Base-by-base conservation (phyloP, 2,113 vertebrate species). In the Hypomesus transpacificus region DNA sequence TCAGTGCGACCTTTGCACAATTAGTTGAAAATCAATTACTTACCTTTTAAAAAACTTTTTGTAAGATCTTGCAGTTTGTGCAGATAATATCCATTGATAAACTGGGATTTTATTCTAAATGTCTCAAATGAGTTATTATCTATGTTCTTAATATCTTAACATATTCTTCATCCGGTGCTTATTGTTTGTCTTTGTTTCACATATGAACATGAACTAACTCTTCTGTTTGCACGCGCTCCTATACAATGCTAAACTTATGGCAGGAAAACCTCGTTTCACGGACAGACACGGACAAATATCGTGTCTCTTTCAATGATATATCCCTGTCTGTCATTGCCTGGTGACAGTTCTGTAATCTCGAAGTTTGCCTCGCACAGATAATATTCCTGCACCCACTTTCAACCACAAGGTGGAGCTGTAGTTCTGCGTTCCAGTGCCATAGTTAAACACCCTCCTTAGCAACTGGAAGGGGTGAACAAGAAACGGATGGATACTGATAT, bases 1-100 rank as follows among this genome's bases (percentile, higher is more conserved):
- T 94, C 92, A 95, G 86, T 84, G 90, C 91, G 91, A 94, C 94
- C 88, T 93, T 93, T 92, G 87, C 85, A 89, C 92, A 91, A 92
- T 92, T 92, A 90, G 89, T 90, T 91, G 90, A 76, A 86, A 91
- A 91, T 91, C 91, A 90, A 91, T 91, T 91, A 82, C 82, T 85
- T 85, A 74, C 80, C 78, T 71, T 74, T 82, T 75, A 85, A 71
- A 72, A 46, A 46, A 46, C 74, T 76, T 76, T 85, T 86, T 89
- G 81, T 81, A 82, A 80, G 82, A 80, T 85, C 80, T 83, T 82
- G 70, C 80, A 75, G 80, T 86, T 86, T 86, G 69, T 78, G 74
- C 82, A 75, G 82, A 75, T 87, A 89, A 87, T 80, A 74, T 77
- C 68, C 66, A 39, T 66, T 77, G 71, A 76, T 74, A 74, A 76